Percentiles rank a stretch among this genome's conserved stretches.
Evolutionary conservation across 2,888 invertebrate genomes (phyloP).

Genomic region (Formica aserva): DNA sequence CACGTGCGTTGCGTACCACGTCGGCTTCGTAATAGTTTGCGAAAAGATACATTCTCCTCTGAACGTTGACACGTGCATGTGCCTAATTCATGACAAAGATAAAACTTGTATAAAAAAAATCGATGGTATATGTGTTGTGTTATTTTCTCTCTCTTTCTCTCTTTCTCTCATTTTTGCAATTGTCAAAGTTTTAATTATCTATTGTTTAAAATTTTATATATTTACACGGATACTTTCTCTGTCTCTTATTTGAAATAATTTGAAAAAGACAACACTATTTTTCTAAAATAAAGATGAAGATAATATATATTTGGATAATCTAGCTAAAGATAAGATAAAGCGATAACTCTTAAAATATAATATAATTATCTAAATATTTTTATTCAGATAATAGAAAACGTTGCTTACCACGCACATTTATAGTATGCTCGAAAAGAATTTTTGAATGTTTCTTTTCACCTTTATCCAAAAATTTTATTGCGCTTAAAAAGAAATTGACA

Average conservation of each 20-base stretch:
- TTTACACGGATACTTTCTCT: background rate
- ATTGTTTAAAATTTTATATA: background rate
- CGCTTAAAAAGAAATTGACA: background rate
- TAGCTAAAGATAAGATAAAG: background rate
- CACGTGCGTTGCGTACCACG: conserved; percentile 5
- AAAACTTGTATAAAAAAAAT: background rate
- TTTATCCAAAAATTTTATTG: background rate
- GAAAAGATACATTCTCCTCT: conserved; percentile 20
- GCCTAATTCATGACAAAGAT: background rate
- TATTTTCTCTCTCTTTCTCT: background rate
- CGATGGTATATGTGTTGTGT: background rate
- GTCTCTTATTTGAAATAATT: background rate
- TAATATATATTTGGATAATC: too few species aligned
- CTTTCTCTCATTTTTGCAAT: background rate
- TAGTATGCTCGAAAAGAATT: background rate
- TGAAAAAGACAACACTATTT: background rate
- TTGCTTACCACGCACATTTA: background rate
- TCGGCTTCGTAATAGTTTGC: conserved; percentile 26
- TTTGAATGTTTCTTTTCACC: background rate
- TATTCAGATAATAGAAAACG: background rate
- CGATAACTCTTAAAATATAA: background rate
- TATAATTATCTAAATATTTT: background rate
- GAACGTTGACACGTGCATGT: background rate
- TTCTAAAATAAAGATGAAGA: background rate
- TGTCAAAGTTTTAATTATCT: background rate